A percentile compares a stretch with the other conserved stretches of the same genome.
Evolutionary conservation across 2,113 vertebrate species (phyloP).

Genomic region (Sterrhoptilus dennistouni): DNA sequence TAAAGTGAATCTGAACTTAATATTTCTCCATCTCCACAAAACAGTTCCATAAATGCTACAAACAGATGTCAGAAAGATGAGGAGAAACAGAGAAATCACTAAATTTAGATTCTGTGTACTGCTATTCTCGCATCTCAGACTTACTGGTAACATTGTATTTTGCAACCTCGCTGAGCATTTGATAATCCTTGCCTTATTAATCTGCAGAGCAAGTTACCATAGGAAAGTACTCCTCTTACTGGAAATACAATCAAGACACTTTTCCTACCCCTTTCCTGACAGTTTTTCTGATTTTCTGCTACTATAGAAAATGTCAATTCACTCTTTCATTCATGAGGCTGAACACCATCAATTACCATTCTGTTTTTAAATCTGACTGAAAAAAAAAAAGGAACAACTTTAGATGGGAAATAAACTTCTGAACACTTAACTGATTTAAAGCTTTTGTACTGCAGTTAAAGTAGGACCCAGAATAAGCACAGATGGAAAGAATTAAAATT

Average conservation of each 20-base stretch:
- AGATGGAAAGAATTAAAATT: not conserved
- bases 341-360: not conserved
- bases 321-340: not conserved
- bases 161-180: not conserved
- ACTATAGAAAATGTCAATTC: not conserved
- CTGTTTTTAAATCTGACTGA: not conserved
- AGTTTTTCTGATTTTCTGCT: not conserved
- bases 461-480: not conserved
- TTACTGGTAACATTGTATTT: not conserved
- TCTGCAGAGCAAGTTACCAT: not conserved
- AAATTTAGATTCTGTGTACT: not conserved
- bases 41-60: slow-evolving; percentile 1
- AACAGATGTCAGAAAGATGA: slow-evolving; percentile 17
- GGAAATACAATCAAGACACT: not conserved
- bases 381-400: not conserved
- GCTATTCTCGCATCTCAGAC: not conserved
- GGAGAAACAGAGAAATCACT: not conserved
- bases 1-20: not conserved
- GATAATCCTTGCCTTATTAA: not conserved
- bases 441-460: not conserved
- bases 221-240: not conserved
- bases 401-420: not conserved
- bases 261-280: not conserved
- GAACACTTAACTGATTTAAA: not conserved
- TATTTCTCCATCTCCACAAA: not conserved